Evolutionary conservation across 2,888 invertebrate species (phyloP), one percentile per base, ranked within the genome.

Genomic region (Drosophila picticornis): DNA sequence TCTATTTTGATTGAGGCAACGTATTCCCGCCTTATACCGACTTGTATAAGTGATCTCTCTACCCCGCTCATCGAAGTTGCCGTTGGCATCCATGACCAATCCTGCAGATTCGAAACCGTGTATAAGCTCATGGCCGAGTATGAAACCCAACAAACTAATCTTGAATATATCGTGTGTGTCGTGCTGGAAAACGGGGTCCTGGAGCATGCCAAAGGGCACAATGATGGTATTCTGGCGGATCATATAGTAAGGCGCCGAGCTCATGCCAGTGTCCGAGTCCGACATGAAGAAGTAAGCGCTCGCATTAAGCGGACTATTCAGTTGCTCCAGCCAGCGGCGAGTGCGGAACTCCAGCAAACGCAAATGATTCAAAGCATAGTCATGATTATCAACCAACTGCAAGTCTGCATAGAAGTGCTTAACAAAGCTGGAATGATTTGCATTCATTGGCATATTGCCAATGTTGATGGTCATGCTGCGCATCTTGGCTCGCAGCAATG

Each of bases 51-150:
- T 25, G 9, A 92, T 91, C 5, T 67, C 0, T 1, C 0, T n/a
- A 4, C 75, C 75, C 2, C 27, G 6, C 5, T 76, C 66, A 7
- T 72, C 46, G 19, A 2, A 34, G 29, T 84, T 81, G 4, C 92
- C 92, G 0, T 61, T 38, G 6, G 55, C 60, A 66, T 91, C 86
- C 3, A 61, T 79, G 0, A 13, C 0, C 0, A 92, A 27, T 0
- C 91, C 91, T 0, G 13, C 55, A 0, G 67, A 67, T 40, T 87
- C 92, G 31, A 92, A 91, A 4, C 84, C 91, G 25, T 92, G 92
- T 5, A 84, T 74, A 0, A 92, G 48, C 63, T 93, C 92, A 16
- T 92, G 93, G 1, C 88, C 79, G 4, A 92, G 66, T 4, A 91
- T 69, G 43, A 93, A 93, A 2, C 92, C 92, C 53, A 92, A 27